These are phyloP conservation scores for Mallotus villosus DNA, from an alignment of 2,797 vertebrate species.

Conservation along the genomic window DNA sequence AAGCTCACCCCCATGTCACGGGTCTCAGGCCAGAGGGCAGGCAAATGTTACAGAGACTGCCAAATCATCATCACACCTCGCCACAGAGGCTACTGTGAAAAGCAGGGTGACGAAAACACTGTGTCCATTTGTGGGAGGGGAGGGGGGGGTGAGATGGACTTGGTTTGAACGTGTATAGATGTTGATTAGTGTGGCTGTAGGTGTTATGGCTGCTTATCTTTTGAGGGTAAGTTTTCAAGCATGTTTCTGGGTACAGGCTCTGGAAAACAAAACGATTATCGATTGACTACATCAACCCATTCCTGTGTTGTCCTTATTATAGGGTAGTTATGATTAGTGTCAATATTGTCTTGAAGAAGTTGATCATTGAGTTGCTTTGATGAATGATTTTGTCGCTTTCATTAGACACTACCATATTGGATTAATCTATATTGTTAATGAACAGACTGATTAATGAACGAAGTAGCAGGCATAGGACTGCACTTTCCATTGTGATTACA, in stretches of 20 bases:
- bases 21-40: conserved; percentile 6
- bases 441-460: too few relatives aligned
- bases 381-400: too few relatives aligned
- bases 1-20: background rate
- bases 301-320: background rate
- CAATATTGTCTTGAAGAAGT: too few relatives aligned
- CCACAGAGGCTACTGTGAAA: background rate
- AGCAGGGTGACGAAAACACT: background rate
- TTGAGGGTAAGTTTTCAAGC: background rate
- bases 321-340: too few relatives aligned
- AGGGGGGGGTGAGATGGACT: background rate
- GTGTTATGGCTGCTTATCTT: background rate
- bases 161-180: background rate
- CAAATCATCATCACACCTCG: conserved; percentile 9
- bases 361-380: too few relatives aligned
- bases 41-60: background rate
- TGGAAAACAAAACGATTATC: background rate
- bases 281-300: background rate
- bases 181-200: background rate
- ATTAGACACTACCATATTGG: too few relatives aligned
- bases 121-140: background rate
- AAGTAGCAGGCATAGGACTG: too few relatives aligned
- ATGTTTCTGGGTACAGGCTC: background rate
- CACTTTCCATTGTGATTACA: background rate
- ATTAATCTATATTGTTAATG: too few relatives aligned